Base-by-base conservation (phyloP, 2,888 invertebrate species). In the Erebia palarica region DNA sequence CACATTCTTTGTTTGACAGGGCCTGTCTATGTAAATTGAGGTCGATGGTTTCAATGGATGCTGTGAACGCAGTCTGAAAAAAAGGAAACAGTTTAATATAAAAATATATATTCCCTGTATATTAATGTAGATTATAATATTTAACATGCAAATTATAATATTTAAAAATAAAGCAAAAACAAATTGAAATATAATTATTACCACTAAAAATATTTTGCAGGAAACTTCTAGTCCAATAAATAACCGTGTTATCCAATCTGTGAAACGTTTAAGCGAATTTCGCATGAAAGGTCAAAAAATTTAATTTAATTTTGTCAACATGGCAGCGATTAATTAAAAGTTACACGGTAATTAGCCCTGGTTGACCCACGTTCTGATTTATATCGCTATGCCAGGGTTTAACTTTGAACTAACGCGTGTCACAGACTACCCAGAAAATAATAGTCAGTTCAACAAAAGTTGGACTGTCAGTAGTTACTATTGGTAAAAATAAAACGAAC, bases 281-380 rank as follows among this genome's bases (percentile, higher is more conserved):
- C 47, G 63, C 63, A 47, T 63, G 63, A 63, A 13, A 21, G 47
- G 47, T 49, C 47, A 63, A 49, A 63, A 63, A 18, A 49, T 63
- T 63, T 21, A 63, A 63, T 49, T 63, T 63, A 47, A 63, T 63
- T 73, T 64, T 59, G 69, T 68, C 53, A 71, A 68, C 68, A 18
- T 13, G 47, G 47, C 60, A 68, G 59, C 65, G 58, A 69, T 69
- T 72, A 71, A 73, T 75, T 73, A 75, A 75, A 73, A 65, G 71
- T 71, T 59, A 72, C 67, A 73, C 72, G 68, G 64, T 73, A 73
- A 70, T 75, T 68, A 73, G 57, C 63, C 55, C 65, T 16, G 60
- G 68, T 60, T 68, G 68, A 68, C 68, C 68, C 60, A n/a, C 51
- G 58, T 18, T 27, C 18, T 53, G 68, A 68, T 68, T 68, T 68